Evolutionary conservation across 2,113 vertebrate species (phyloP).

Genomic region (Phaethon lepturus): DNA sequence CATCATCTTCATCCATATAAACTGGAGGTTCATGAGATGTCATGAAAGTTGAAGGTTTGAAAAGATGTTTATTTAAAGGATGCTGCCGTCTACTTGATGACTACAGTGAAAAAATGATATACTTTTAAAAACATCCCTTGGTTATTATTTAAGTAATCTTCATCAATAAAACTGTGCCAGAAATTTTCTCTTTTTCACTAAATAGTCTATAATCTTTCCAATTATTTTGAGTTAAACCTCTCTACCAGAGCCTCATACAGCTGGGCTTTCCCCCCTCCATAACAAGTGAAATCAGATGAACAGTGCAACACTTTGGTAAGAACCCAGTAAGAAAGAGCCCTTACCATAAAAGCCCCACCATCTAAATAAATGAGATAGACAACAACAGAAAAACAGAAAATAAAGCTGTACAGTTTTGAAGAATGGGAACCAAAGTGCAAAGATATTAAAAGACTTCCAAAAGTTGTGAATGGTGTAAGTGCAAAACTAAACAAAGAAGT

Average conservation of each 20-base stretch:
- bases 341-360: background rate
- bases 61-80: constrained; percentile 98
- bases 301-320: background rate
- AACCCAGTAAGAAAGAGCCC: background rate
- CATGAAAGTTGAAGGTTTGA: constrained; percentile 97
- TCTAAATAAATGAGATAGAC: background rate
- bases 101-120: constrained; percentile 73
- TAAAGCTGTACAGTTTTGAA: background rate
- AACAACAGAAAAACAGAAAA: background rate
- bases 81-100: constrained; percentile 94
- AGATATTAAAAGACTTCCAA: background rate
- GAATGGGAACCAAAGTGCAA: background rate
- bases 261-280: background rate
- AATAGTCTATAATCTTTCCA: background rate
- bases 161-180: background rate
- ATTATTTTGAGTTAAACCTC: background rate
- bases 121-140: constrained; percentile 33
- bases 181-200: background rate
- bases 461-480: background rate
- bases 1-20: constrained; percentile 98
- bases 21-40: constrained; percentile 97
- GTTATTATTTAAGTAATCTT: background rate
- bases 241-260: background rate
- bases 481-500: background rate
- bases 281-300: background rate